phyloP scores from a whole-genome alignment of 2,888 invertebrate species.

The Gari tellinella region DNA sequence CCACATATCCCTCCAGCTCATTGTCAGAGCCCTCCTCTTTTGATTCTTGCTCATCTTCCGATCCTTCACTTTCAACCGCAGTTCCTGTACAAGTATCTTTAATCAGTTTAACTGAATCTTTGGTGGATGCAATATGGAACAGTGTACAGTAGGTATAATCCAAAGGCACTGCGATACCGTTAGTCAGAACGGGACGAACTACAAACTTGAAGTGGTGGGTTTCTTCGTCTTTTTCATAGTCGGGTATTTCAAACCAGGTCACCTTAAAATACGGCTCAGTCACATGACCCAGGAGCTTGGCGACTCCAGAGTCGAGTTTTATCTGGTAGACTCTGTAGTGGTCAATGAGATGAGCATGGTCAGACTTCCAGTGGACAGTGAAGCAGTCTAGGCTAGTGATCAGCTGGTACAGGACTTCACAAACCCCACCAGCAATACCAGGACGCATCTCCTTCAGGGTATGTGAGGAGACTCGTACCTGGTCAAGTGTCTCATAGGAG shows the following conservation, averaged over 20 bases:
- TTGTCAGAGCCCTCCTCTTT: neutral
- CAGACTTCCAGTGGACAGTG: slow-evolving; percentile 49
- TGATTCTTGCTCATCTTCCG: neutral
- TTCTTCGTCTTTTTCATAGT: slow-evolving; percentile 46
- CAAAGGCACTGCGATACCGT: slow-evolving; percentile 51
- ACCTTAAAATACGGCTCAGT: slow-evolving; percentile 50
- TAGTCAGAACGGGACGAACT: slow-evolving; percentile 48
- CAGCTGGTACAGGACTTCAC: slow-evolving; percentile 43
- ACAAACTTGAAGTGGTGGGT: slow-evolving; percentile 56
- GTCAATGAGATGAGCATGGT: slow-evolving; percentile 35
- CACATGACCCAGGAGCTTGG: slow-evolving; percentile 55
- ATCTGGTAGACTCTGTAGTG: slow-evolving; percentile 60
- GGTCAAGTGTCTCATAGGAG: slow-evolving; percentile 41
- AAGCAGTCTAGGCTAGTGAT: slow-evolving; percentile 56
- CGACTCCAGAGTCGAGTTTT: slow-evolving; percentile 44
- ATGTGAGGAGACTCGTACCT: slow-evolving; percentile 47
- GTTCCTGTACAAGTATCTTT: slow-evolving; percentile 34
- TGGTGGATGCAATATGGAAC: slow-evolving; percentile 47
- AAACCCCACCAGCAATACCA: slow-evolving; percentile 38
- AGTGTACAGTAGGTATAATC: slow-evolving; percentile 44
- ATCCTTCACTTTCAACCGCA: slow-evolving; percentile 6
- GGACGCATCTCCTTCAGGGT: slow-evolving; percentile 49
- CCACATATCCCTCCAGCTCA: neutral
- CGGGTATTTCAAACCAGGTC: slow-evolving; percentile 57
- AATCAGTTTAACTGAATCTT: slow-evolving; percentile 25